Base-by-base conservation (phyloP, 2,113 vertebrate genomes). In the Tragulus kanchil region DNA sequence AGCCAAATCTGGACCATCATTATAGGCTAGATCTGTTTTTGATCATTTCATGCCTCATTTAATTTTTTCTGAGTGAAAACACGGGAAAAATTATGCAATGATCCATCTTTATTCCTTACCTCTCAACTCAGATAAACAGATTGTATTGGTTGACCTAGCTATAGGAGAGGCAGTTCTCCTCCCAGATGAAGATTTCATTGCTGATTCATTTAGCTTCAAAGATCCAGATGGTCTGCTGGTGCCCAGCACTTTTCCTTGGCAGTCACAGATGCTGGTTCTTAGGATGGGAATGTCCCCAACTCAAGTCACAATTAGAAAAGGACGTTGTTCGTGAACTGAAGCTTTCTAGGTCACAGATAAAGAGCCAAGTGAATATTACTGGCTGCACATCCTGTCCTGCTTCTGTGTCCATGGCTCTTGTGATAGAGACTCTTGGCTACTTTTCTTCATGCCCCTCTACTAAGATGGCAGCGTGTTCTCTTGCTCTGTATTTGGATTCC, bases 391-490 rank as follows among this genome's bases (percentile, higher is more conserved):
- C 85, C 12, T 92, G 92, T 97, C 96, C 96, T 97, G 89, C 25
- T 0, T 88, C 94, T 84, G 64, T 15, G 3, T 94, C 87, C 86
- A 85, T 45, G 81, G 90, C 97, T 82, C 11, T 82, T 96, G 97
- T 84, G 96, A 90, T 93, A 78, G 7, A 71, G 85, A 67, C 96
- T 92, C 96, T 98, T 98, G 98, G 97, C 97, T 95, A 95, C 86
- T 98, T 98, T 71, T 62, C 73, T 89, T 94, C 45, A 6, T 86
- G 97, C 97, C 98, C 98, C 98, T 99, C 98, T 99, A 98, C 97
- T 98, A 84, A 79, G 71, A 98, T 98, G 98, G 98, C 98, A 98
- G 78, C 90, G 5, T 86, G 98, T 98, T 98, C 94, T 96, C 93
- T 97, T 97, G 58, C 92, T 98, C 97, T 97, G 93, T 98, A 83